Base-by-base conservation (phyloP, 2,888 invertebrate genomes). In the Leptinotarsa rubiginosa region DNA sequence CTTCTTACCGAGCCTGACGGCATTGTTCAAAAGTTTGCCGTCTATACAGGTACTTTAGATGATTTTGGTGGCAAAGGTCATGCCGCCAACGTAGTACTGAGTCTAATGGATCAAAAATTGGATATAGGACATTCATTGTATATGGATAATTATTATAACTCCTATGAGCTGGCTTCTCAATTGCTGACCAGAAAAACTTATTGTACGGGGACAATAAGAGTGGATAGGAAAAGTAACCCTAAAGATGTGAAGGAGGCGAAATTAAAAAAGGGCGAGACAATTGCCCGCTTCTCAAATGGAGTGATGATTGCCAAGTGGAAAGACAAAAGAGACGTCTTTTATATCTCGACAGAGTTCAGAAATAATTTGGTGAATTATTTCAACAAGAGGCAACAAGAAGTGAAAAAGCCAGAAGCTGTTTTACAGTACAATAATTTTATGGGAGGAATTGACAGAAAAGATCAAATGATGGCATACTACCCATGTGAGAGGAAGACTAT, bases 11-110 rank as follows among this genome's bases (percentile, higher is more conserved):
- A 81, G 68, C 74, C 79, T 15, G 70, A 78, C 72, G 77, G 74
- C 50, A 77, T 69, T 18, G 75, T 84, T 64, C 68, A 81, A 70
- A 83, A 84, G 77, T 76, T 83, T 75, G 74, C 80, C 25, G 72
- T 84, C 25, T 85, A 85, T 77, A 83, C 81, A 66, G 84, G 85
- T 59, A 73, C 73, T 56, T 65, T 77, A 54, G 81, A 81, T 72
- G 78, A 79, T 76, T 76, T 80, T 15, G 83, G 82, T 69, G 84
- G 83, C 50, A 80, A 79, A 78, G 81, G 70, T 7, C 80, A 80
- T 72, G 74, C 78, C 49, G 56, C 74, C 54, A 78, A 79, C 22
- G 74, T 81, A 15, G 81, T 81, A 20, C 59, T 80, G 12, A 75
- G 80, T 65, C 66, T 82, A 64, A 70, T 75, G 67, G 73, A 77